Percentiles rank a stretch among this genome's conserved stretches.
These are phyloP conservation scores for Actinemys pallida DNA, from an alignment of 2,113 vertebrate species.

Conservation along the genomic window DNA sequence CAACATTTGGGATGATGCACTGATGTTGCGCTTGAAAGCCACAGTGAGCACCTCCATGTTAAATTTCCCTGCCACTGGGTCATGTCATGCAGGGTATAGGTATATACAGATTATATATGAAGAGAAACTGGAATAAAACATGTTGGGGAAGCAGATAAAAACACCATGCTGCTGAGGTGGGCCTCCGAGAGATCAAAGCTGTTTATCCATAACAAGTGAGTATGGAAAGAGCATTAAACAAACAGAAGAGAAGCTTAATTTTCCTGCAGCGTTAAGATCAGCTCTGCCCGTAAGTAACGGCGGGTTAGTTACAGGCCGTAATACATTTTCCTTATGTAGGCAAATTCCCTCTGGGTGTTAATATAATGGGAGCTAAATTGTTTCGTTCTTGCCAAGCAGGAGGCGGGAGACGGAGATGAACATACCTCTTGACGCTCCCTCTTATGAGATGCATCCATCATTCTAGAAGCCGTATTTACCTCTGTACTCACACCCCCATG, in stretches of 20 bases:
- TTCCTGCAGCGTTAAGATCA: not conserved
- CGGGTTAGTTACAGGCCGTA: not conserved
- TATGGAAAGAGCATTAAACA: constrained; percentile 4
- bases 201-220: not conserved
- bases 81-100: not conserved
- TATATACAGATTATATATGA: not conserved
- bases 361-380: not conserved
- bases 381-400: not conserved
- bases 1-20: not conserved
- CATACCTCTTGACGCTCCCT: not conserved
- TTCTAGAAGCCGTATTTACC: not conserved
- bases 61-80: not conserved
- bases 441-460: not conserved
- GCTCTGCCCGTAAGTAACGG: not conserved
- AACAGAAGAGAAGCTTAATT: not conserved
- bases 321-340: constrained; percentile 24
- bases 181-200: not conserved
- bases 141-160: not conserved
- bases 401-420: rapidly evolving
- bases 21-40: not conserved
- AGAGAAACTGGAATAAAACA: not conserved
- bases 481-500: rapidly evolving
- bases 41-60: too few relatives aligned
- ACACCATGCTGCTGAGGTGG: not conserved
- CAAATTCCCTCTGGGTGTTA: not conserved